Evolutionary conservation across 2,797 vertebrate genomes (phyloP), one percentile per base, ranked within the genome.

Genomic region (Taenioides sp.): DNA sequence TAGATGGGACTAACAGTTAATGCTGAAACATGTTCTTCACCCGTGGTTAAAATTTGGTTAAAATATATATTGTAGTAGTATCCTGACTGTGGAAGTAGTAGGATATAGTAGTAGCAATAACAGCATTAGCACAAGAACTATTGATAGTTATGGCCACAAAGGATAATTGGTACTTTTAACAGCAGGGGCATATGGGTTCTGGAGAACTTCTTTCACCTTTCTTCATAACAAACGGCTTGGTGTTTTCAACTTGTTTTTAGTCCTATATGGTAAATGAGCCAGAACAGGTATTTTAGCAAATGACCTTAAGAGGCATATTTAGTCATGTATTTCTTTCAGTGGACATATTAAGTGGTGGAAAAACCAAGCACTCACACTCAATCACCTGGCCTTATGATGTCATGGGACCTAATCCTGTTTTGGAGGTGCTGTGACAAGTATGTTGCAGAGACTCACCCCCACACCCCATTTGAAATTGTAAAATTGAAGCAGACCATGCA

Each of bases 301-400:
- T 65, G 63, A 65, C 63, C 63, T 49, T 65, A 65, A 40, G n/a
- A n/a, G 34, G 34, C 43, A 65, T 49, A 40, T 28, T 65, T 66
- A 83, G 87, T 88, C 85, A 86, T 84, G 80, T 91, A 90, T 90
- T 91, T 78, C 75, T 72, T 79, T 77, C 79, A 75, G 74, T 72
- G 71, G 60, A 80, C 78, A 79, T 10, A 37, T 81, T 87, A 71
- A 82, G 77, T 4, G 74, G 81, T 87, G 92, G 91, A 93, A 94
- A 94, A 87, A 80, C 72, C 92, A 92, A 92, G 85, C 91, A 71
- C 71, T 77, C 67, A 73, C 90, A 86, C 87, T 92, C 90, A 85
- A 86, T 93, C 87, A 90, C 82, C 73, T 82, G 75, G 71, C 70
- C 73, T 31, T 72, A 78, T 89, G 91, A 91, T 86, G 87, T 81